Conservation (phyloP, 2,113 vertebrate species). For the Chinchilla lanigera region DNA sequence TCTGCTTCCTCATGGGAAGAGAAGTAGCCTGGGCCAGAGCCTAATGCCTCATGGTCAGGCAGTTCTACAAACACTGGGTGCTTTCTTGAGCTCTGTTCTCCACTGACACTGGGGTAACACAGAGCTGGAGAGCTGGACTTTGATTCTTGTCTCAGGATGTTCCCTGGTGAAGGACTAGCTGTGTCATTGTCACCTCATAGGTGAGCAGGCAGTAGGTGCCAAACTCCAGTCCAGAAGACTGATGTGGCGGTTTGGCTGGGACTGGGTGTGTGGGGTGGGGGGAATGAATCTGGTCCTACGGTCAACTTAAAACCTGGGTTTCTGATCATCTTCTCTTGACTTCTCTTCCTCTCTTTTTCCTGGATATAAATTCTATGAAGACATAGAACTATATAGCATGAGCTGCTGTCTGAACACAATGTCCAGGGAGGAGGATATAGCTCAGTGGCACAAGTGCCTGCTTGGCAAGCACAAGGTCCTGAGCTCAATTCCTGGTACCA, state of each 20-base stretch:
- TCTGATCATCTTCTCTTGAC: neutral
- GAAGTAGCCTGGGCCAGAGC: neutral
- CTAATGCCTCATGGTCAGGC: no score
- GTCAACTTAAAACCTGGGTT: neutral
- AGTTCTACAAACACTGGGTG: neutral
- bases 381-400: neutral
- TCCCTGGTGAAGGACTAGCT: neutral
- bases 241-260: neutral
- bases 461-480: no score
- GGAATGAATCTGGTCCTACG: neutral
- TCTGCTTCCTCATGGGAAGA: neutral
- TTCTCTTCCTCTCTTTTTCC: neutral
- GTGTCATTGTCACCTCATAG: conserved; percentile 31
- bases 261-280: neutral
- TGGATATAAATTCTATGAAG: neutral
- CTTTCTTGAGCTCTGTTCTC: neutral
- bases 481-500: no score
- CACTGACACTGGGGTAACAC: neutral
- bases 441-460: no score
- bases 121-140: neutral
- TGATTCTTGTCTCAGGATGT: neutral
- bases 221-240: conserved; percentile 46
- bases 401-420: neutral
- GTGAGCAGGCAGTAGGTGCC: neutral
- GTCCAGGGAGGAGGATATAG: no score